phyloP scores from a whole-genome alignment of 2,888 invertebrate genomes.

The Crossocerus cetratus region DNA sequence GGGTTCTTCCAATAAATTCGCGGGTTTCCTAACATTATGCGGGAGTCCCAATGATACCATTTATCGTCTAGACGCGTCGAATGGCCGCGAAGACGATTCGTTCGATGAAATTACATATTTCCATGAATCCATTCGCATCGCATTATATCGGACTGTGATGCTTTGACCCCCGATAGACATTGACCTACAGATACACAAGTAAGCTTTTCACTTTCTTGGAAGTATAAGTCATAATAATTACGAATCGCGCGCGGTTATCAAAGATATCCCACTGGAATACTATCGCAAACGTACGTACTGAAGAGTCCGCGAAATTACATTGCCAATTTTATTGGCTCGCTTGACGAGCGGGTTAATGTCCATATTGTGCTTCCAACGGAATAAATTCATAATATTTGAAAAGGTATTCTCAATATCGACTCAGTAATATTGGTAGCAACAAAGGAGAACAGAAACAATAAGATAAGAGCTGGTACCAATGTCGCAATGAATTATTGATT shows the following conservation, averaged over 20 bases:
- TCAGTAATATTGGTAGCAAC: not conserved
- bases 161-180: conserved; percentile 66
- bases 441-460: not conserved
- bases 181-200: conserved; percentile 64
- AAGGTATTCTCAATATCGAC: too few relatives aligned
- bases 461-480: not conserved
- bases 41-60: not conserved
- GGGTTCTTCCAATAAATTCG: too few relatives aligned
- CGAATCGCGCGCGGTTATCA: conserved; percentile 7
- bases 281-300: too few relatives aligned
- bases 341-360: too few relatives aligned
- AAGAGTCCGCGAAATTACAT: too few relatives aligned
- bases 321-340: too few relatives aligned
- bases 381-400: too few relatives aligned
- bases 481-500: too few relatives aligned
- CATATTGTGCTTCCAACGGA: too few relatives aligned
- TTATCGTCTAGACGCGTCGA: not conserved
- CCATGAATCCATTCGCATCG: conserved; percentile 33
- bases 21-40: not conserved
- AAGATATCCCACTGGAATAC: conserved; percentile 5
- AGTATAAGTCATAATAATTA: conserved; percentile 31
- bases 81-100: not conserved
- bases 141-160: conserved; percentile 53
- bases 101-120: conserved; percentile 36
- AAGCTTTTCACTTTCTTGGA: conserved; percentile 54